These are phyloP conservation scores for Trichonephila clavata DNA, from an alignment of 1,140 invertebrate genomes.

Conservation along the genomic window DNA sequence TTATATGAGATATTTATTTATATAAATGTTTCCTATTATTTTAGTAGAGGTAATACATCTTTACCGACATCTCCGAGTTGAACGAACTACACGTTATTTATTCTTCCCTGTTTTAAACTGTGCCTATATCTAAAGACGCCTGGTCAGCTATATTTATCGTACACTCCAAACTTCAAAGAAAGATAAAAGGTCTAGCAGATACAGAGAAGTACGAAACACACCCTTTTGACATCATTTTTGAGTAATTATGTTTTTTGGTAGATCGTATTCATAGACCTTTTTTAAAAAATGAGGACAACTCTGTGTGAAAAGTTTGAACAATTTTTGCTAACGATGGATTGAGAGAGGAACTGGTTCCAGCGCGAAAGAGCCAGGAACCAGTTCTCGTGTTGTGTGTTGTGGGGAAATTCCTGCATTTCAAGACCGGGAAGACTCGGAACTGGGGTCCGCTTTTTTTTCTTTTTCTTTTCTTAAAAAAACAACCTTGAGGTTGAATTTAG, in stretches of 20 bases:
- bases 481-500: neutral
- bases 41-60: neutral
- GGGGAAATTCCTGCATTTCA: constrained; percentile 66
- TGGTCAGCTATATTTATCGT: constrained; percentile 28
- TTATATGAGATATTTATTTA: neutral
- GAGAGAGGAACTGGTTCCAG: constrained; percentile 65
- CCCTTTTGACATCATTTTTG: constrained; percentile 35
- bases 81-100: neutral
- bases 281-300: constrained; percentile 11
- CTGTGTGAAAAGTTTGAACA: neutral
- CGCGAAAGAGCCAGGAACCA: constrained; percentile 41
- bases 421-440: neutral
- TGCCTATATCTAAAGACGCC: neutral
- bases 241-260: constrained; percentile 22
- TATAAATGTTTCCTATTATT: neutral
- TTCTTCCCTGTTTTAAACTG: neutral
- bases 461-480: neutral
- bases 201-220: constrained; percentile 12
- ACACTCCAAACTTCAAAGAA: neutral
- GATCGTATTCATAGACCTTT: neutral
- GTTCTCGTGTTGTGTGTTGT: neutral
- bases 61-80: neutral
- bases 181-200: neutral
- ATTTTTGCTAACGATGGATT: constrained; percentile 11
- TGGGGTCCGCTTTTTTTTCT: neutral